Conservation (phyloP, 2,888 invertebrate genomes). For the Mesorhabditis spiculigera region DNA sequence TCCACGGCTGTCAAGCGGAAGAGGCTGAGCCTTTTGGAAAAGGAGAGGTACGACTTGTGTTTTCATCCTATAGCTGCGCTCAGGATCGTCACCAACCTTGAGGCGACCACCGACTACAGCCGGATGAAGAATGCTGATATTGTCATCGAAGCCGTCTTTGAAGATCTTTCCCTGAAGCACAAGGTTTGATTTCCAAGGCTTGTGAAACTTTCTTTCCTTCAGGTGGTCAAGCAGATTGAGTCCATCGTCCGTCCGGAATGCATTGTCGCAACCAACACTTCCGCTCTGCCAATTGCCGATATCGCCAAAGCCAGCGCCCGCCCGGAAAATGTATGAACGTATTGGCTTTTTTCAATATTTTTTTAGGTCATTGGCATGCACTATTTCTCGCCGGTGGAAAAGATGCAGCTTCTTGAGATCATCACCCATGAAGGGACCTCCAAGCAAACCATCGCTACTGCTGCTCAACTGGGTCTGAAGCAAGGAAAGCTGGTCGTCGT, state of each 20-base stretch:
- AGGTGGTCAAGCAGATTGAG: constrained; percentile 89
- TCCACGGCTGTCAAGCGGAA: constrained; percentile 80
- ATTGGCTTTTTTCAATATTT: not conserved
- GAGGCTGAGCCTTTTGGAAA: constrained; percentile 70
- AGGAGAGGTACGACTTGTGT: constrained; percentile 28
- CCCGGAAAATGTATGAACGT: constrained; percentile 74
- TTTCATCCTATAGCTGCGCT: constrained; percentile 62
- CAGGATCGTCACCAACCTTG: constrained; percentile 71
- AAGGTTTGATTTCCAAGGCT: constrained; percentile 62
- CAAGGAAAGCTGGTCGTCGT: constrained; percentile 97
- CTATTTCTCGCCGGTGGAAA: constrained; percentile 82
- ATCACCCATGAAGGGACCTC: constrained; percentile 92
- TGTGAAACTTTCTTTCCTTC: not conserved
- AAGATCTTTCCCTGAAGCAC: constrained; percentile 93
- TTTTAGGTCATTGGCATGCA: constrained; percentile 82
- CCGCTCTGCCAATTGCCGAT: constrained; percentile 91
- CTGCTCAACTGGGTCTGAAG: constrained; percentile 76
- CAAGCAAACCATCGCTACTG: constrained; percentile 73
- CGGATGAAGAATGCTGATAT: constrained; percentile 78
- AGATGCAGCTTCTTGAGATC: constrained; percentile 93
- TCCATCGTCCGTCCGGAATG: constrained; percentile 57
- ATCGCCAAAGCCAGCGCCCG: constrained; percentile 88
- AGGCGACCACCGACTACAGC: constrained; percentile 77
- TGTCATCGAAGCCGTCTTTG: constrained; percentile 97
- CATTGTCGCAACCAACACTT: constrained; percentile 86